These are phyloP conservation scores for Anneissia japonica DNA, from an alignment of 35 echinoderm and acorn worm species.

Conservation along the genomic window DNA sequence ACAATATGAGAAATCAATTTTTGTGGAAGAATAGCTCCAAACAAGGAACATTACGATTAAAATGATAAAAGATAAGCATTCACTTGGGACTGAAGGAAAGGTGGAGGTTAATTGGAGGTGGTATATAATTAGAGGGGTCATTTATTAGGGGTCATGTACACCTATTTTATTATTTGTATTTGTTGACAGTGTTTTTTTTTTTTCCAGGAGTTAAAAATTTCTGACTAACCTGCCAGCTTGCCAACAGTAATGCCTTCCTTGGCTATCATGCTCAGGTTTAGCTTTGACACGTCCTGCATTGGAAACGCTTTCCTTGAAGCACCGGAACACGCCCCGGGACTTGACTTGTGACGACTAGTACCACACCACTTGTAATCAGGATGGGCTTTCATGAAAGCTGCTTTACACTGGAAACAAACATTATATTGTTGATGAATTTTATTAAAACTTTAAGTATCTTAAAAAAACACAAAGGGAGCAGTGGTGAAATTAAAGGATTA, in stretches of 20 bases:
- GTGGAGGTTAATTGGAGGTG: no score
- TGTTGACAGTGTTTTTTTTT: no score
- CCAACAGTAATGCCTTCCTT: constrained; percentile 31
- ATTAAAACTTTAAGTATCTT: background rate
- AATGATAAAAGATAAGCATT: no score
- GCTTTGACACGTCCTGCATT: background rate
- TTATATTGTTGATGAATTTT: background rate
- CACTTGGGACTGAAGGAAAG: no score
- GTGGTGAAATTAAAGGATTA: no score
- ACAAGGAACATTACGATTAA: no score
- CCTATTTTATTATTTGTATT: no score
- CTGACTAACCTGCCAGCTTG: constrained; percentile 61
- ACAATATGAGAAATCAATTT: no score
- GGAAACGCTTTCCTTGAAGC: background rate
- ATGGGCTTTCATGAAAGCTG: constrained; percentile 69
- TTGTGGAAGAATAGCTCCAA: no score
- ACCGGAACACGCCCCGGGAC: background rate
- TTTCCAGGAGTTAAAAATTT: no score
- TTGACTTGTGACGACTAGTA: constrained; percentile 21
- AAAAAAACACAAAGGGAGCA: background rate
- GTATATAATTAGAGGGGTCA: no score
- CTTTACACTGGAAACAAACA: constrained; percentile 47
- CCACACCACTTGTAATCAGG: constrained; percentile 65
- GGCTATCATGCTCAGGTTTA: background rate
- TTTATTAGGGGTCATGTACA: no score